Base-by-base conservation (phyloP, 2,888 invertebrate genomes). In the Cheilosia impressa region DNA sequence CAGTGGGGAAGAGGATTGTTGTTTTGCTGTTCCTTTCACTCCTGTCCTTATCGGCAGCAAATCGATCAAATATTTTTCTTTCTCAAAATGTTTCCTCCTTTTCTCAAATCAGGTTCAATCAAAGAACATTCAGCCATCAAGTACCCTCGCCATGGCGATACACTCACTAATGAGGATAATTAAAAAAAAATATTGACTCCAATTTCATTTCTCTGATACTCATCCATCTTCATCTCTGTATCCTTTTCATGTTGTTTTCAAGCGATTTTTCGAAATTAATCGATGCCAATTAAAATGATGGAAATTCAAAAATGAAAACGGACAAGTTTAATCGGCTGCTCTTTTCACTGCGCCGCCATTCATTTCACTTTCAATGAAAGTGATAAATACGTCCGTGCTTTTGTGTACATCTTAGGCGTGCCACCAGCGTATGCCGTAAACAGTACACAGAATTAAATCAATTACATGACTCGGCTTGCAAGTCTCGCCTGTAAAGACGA, bases 241-340 rank as follows among this genome's bases (percentile, higher is more conserved):
- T 15, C 27, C 15, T 19, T 17, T 17, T 43, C 41, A 4, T 5
- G 4, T 10, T 19, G 7, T 22, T 24, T 3, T 3, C 2, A 9
- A 4, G 15, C n/a, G 41, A 57, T 47, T 63, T 43, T 53, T 41
- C 41, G 24, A 47, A 75, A 63, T 50, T 60, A 78, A 84, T 84
- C 69, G 68, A 69, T 57, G 73, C 58, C 83, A 84, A 84, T 84
- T 75, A 75, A 75, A 79, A 75, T 55, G 68, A 57, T 73, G 27
- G 52, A 63, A 79, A 55, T 68, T 73, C 45, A 53, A 66, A 78
- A 78, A 41, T 19, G 47, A 43, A 77, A 77, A 27, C 43, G 47
- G 34, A 69, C 55, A 47, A 52, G 62, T 53, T 55, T 63, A 75
- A 75, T 66, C 58, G 22, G 31, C 17, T 7, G n/a, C 3, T 3